Evolutionary conservation across 2,797 vertebrate genomes (phyloP), one percentile per base, ranked within the genome.

Genomic region (Tolypeutes matacus): DNA sequence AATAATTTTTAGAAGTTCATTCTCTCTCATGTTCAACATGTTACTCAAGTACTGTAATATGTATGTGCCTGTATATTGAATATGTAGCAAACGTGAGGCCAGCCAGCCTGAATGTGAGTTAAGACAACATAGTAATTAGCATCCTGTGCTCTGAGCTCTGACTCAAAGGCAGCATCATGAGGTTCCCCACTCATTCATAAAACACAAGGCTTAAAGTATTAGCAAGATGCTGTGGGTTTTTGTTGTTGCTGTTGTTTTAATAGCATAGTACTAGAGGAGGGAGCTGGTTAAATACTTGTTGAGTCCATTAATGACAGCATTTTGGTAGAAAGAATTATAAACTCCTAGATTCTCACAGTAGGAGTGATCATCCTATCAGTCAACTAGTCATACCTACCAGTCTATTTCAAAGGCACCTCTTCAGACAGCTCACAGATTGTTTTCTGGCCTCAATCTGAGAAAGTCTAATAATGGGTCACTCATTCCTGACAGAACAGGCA

Each of bases 241-340:
- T 39, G 39, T 39, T 39, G 39, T 39, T 39, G n/a, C n/a, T n/a
- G 39, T 39, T 39, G 39, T 39, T 72, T 39, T 93, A 64, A n/a
- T 5, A 75, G n/a, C 82, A 39, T n/a, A 60, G 6, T 46, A 31
- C 7, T 56, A 77, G 36, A 73, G 36, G 75, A 86, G 23, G 39
- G 29, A 83, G 23, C 23, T 65, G 76, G 73, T 46, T 77, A 1
- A 67, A 60, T 46, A 64, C 56, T 80, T 75, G 2, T 56, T 91
- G 46, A 10, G 9, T 15, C 92, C 72, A 69, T 46, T 42, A 69
- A 80, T 80, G 29, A 65, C 9, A 86, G 31, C 23, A 21, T 31
- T 84, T 89, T 75, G 20, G 39, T 70, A 80, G 64, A 64, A 95
- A 75, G 42, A 89, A 86, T 94, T 51, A 64, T 23, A 56, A 60